Conservation (phyloP, 2,113 vertebrate species). For the Engraulis encrasicolus region DNA sequence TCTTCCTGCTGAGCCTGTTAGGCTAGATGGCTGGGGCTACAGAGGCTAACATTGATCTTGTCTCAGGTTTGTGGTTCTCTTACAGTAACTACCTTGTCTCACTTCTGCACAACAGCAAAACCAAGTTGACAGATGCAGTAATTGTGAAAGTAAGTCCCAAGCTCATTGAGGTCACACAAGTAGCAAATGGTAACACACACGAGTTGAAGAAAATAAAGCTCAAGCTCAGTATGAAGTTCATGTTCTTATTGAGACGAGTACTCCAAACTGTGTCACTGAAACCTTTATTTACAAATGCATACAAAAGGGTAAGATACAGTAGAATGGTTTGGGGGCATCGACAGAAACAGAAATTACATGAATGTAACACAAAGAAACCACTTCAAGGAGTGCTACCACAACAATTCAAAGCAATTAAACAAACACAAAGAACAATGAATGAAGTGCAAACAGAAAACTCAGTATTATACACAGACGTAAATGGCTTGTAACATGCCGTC, state of each 20-base stretch:
- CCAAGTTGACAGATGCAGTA: no score
- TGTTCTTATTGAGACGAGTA: background rate
- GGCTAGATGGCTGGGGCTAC: no score
- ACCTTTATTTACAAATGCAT: slow-evolving; percentile 15
- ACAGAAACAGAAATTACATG: background rate
- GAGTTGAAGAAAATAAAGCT: no score
- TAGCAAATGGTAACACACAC: no score
- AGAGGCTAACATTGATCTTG: no score
- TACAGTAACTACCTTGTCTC: no score
- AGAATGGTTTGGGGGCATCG: background rate
- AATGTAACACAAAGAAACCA: background rate
- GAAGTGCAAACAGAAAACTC: background rate
- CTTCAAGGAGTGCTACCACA: background rate
- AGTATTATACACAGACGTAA: background rate
- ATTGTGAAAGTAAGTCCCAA: no score
- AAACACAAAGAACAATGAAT: background rate
- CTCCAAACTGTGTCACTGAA: background rate
- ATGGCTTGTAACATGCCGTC: background rate
- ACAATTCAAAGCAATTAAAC: background rate
- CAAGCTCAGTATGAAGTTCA: background rate
- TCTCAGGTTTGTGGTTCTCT: no score
- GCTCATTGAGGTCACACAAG: no score
- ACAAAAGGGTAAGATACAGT: no score
- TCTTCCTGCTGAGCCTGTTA: no score
- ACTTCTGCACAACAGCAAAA: no score